Evolutionary conservation across 2,797 vertebrate genomes (phyloP).

Genomic region (Chiroxiphia lanceolata): DNA sequence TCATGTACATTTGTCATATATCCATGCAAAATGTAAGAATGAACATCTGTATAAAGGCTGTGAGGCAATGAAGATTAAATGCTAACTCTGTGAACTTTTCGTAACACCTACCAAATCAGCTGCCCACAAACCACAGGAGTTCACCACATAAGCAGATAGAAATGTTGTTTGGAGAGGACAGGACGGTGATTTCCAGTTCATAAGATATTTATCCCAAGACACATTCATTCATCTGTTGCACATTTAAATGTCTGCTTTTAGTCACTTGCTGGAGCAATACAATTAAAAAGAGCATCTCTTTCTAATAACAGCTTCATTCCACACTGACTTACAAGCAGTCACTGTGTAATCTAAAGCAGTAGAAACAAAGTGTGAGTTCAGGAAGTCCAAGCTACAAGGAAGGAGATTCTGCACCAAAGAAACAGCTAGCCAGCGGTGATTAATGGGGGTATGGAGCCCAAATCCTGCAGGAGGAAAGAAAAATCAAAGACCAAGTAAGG

Average conservation of each 20-base stretch:
- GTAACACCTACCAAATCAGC: slow-evolving; percentile 45
- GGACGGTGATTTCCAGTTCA: slow-evolving; percentile 51
- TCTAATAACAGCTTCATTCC: slow-evolving; percentile 53
- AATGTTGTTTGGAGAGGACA: slow-evolving; percentile 53
- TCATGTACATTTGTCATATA: background rate
- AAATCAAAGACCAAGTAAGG: background rate
- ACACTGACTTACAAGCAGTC: slow-evolving; percentile 11
- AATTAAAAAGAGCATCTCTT: slow-evolving; percentile 46
- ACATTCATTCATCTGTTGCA: slow-evolving; percentile 61
- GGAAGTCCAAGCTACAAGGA: slow-evolving; percentile 25
- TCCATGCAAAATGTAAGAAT: background rate
- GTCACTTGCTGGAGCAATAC: slow-evolving; percentile 42
- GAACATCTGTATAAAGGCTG: slow-evolving; percentile 7
- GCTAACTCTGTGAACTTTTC: slow-evolving; percentile 9
- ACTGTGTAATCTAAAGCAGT: slow-evolving; percentile 56
- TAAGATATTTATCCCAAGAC: slow-evolving; percentile 60
- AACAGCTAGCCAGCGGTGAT: background rate
- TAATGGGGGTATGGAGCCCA: background rate
- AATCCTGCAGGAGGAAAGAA: background rate
- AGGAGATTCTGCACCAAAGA: slow-evolving; percentile 2
- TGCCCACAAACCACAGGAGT: slow-evolving; percentile 56
- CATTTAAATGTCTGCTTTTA: slow-evolving; percentile 56
- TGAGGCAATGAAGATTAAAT: slow-evolving; percentile 43
- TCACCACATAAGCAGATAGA: slow-evolving; percentile 58
- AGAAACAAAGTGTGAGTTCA: slow-evolving; percentile 44